These are phyloP conservation scores for Periplaneta americana DNA, from an alignment of 1,140 invertebrate species.

Conservation along the genomic window DNA sequence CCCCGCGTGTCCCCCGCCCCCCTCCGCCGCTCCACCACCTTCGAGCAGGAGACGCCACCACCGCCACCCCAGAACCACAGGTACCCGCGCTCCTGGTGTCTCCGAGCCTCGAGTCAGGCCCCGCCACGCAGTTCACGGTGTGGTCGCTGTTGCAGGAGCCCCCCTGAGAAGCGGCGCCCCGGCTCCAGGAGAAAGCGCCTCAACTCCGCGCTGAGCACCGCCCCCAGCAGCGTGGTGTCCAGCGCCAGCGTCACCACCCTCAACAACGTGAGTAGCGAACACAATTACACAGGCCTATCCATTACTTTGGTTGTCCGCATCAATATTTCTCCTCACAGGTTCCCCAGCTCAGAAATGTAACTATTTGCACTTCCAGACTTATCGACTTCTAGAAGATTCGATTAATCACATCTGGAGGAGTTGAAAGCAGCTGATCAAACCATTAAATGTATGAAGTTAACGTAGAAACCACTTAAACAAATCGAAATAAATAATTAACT, in stretches of 20 bases:
- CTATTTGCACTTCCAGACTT: too few relatives aligned
- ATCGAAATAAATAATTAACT: too few relatives aligned
- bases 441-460: too few relatives aligned
- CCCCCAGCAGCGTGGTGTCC: constrained; percentile 25
- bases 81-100: not conserved
- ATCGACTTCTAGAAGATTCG: too few relatives aligned
- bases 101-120: not conserved
- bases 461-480: too few relatives aligned
- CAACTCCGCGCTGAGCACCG: constrained; percentile 29
- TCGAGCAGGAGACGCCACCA: constrained; percentile 25
- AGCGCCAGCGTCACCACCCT: constrained; percentile 41
- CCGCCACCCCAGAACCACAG: not conserved
- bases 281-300: too few relatives aligned
- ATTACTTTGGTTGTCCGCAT: too few relatives aligned
- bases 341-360: too few relatives aligned
- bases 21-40: constrained; percentile 22
- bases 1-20: not conserved
- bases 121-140: not conserved
- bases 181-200: not conserved
- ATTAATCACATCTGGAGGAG: too few relatives aligned
- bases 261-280: constrained; percentile 47
- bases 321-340: too few relatives aligned
- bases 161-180: not conserved
- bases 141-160: not conserved
- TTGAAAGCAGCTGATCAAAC: too few relatives aligned